A percentile compares a stretch with the other conserved stretches of the same genome.
These are phyloP conservation scores for Cantharis rufa DNA, from an alignment of 2,888 invertebrate genomes.

Conservation along the genomic window DNA sequence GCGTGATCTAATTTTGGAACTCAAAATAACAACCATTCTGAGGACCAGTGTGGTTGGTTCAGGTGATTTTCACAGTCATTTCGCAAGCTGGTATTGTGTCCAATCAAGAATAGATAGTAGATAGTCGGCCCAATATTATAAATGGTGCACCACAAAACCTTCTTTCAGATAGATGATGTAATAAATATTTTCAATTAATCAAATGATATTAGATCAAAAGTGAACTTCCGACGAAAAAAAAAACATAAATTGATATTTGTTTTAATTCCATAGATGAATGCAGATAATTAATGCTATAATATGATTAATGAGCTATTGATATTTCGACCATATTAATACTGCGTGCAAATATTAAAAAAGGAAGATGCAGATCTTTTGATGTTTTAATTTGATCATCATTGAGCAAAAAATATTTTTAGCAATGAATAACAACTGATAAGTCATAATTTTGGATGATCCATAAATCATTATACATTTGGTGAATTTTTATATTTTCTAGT, in stretches of 20 bases:
- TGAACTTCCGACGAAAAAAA: neutral
- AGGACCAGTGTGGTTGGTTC: neutral
- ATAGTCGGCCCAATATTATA: neutral
- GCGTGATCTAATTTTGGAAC: neutral
- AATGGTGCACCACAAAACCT: neutral
- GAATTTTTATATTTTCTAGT: too few species aligned
- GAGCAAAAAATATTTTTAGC: neutral
- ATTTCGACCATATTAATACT: neutral
- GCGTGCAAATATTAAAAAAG: neutral
- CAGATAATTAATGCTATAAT: slow-evolving; percentile 1
- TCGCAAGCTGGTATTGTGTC: neutral
- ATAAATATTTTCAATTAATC: neutral
- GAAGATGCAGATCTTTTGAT: neutral
- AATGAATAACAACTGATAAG: neutral
- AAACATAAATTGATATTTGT: neutral
- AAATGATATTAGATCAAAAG: neutral
- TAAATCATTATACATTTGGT: neutral
- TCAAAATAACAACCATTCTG: neutral
- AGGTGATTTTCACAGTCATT: neutral
- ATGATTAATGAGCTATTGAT: slow-evolving; percentile 4
- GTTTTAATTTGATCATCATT: neutral
- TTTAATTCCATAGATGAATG: neutral
- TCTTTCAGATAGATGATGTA: neutral
- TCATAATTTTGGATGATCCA: neutral
- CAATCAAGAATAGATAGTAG: neutral